Evolutionary conservation across 2,113 vertebrate genomes (phyloP).

Genomic region (Macaca nemestrina): DNA sequence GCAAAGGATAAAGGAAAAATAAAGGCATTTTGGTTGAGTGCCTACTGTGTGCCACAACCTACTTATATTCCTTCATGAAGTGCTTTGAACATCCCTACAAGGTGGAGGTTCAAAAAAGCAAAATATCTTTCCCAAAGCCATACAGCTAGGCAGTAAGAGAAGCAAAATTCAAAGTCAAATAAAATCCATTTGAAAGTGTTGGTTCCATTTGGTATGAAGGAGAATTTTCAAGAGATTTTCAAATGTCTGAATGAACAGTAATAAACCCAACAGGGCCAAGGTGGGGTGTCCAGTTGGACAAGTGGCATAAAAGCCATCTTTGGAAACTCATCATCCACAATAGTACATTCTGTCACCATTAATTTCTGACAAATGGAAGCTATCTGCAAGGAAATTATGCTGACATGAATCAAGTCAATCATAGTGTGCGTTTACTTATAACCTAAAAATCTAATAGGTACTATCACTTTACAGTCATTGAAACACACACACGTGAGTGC

Average conservation of each 20-base stretch:
- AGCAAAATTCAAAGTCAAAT: background rate
- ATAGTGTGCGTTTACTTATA: background rate
- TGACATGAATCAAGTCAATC: background rate
- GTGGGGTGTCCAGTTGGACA: conserved; percentile 48
- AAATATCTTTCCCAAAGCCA: background rate
- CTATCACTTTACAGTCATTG: background rate
- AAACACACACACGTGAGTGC: background rate
- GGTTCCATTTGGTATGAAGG: conserved; percentile 26
- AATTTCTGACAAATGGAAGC: conserved; percentile 51
- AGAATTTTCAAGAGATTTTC: conserved; percentile 66
- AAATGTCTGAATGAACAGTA: conserved; percentile 57
- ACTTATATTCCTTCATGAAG: background rate
- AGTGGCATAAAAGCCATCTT: conserved; percentile 59
- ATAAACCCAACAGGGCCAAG: conserved; percentile 48
- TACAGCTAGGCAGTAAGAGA: background rate
- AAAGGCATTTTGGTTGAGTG: background rate
- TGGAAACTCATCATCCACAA: conserved; percentile 26
- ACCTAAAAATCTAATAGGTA: background rate
- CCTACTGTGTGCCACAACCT: background rate
- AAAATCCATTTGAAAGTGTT: conserved; percentile 65
- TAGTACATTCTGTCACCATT: background rate
- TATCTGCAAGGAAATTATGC: conserved; percentile 26
- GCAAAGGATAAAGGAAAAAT: background rate
- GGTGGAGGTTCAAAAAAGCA: background rate
- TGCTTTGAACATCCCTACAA: background rate